phyloP scores from a whole-genome alignment of 35 echinoderm and acorn worm species.

The Acanthaster planci region DNA sequence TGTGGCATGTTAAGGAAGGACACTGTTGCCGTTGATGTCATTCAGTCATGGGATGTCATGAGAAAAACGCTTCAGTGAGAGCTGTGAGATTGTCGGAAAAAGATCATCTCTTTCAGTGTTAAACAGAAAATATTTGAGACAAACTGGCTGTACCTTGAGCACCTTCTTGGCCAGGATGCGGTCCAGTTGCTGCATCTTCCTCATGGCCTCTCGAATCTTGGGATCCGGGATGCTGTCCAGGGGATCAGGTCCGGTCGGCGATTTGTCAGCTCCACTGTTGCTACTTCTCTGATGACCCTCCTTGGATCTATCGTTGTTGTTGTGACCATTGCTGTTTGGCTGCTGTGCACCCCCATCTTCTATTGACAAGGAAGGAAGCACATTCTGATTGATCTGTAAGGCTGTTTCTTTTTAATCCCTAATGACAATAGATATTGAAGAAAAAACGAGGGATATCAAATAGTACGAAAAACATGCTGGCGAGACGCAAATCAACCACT shows the following conservation, averaged over 20 bases:
- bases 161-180: conserved; percentile 78
- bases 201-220: conserved; percentile 70
- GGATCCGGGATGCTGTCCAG: conserved; percentile 59
- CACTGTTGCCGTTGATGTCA: no score
- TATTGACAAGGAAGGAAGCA: background rate
- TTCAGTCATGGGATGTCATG: no score
- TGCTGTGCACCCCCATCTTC: background rate
- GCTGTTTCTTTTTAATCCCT: no score
- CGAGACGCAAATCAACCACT: background rate
- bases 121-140: background rate
- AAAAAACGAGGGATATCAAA: background rate
- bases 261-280: conserved; percentile 13
- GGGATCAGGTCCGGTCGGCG: conserved; percentile 46
- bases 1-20: no score
- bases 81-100: no score
- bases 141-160: conserved; percentile 1
- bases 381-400: background rate
- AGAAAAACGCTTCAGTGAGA: no score
- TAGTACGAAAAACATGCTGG: background rate
- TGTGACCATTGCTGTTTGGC: background rate
- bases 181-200: conserved; percentile 96
- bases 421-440: no score
- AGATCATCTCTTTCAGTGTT: no score
- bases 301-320: conserved; percentile 3
- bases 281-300: background rate